phyloP scores from a whole-genome alignment of 2,888 invertebrate species.

The Cataglyphis albicans region DNA sequence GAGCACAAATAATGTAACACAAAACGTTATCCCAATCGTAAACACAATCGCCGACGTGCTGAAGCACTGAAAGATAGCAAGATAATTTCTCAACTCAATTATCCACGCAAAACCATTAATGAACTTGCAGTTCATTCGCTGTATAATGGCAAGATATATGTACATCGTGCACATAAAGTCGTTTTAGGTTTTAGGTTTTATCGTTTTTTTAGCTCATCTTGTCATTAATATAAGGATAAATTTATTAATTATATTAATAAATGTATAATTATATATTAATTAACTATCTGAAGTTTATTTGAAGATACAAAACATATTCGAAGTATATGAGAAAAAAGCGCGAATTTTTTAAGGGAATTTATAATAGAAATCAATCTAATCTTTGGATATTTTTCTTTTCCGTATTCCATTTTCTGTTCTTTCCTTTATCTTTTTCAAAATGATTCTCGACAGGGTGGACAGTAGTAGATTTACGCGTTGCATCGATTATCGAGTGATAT shows the following conservation, averaged over 20 bases:
- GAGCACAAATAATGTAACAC: conserved; percentile 61
- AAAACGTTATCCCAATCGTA: conserved; percentile 48
- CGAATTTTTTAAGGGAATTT: not conserved
- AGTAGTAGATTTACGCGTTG: conserved; percentile 19
- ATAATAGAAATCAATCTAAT: not conserved
- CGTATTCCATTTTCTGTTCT: not conserved
- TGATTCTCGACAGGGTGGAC: conserved; percentile 8
- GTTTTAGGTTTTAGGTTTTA: not conserved
- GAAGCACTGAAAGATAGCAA: conserved; percentile 46
- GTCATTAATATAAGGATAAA: not conserved
- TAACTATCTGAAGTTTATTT: not conserved
- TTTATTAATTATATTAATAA: not conserved
- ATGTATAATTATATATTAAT: not conserved
- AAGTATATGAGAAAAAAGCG: conserved; percentile 5
- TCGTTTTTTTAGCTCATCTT: not conserved
- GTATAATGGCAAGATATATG: conserved; percentile 24
- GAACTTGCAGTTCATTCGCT: conserved; percentile 27
- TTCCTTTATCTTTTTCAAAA: conserved; percentile 17
- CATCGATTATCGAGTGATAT: conserved; percentile 24
- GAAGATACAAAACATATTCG: not conserved
- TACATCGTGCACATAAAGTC: not conserved
- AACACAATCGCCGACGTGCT: conserved; percentile 43
- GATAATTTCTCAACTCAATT: conserved; percentile 45
- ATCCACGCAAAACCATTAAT: conserved; percentile 44
- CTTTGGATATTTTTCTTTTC: not conserved